A percentile compares a stretch with the other conserved stretches of the same genome.
These are phyloP conservation scores for Lasioglossum marginatum DNA, from an alignment of 2,888 invertebrate species.

Conservation along the genomic window DNA sequence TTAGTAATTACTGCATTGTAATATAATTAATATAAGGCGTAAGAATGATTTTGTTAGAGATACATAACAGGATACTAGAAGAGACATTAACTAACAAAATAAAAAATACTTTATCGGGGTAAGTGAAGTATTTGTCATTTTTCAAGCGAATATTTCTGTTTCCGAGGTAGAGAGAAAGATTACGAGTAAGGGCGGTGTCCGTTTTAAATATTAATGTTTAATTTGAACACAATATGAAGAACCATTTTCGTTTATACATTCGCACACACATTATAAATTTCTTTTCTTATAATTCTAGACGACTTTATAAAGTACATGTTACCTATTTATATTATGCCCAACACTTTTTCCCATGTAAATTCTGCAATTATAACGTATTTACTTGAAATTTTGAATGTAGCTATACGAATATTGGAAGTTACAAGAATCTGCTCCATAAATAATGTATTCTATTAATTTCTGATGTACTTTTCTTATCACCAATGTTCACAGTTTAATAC, in stretches of 20 bases:
- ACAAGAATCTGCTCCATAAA: not conserved
- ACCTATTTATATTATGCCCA: conserved; percentile 7
- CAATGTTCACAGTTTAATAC: conserved; percentile 1
- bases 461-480: not conserved
- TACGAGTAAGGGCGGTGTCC: conserved; percentile 76
- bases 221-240: not conserved
- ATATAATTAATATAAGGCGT: conserved; percentile 71
- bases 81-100: conserved; percentile 98
- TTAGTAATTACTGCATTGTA: conserved; percentile 80
- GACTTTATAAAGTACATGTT: conserved; percentile 10
- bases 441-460: not conserved
- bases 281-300: not conserved
- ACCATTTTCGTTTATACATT: conserved; percentile 1
- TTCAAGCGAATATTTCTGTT: conserved; percentile 36
- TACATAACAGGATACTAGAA: conserved; percentile 99
- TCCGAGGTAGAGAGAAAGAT: conserved; percentile 43
- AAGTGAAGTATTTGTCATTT: conserved; percentile 85
- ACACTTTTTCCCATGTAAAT: conserved; percentile 16
- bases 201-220: conserved; percentile 19
- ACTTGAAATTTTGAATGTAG: not conserved
- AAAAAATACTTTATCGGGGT: conserved; percentile 98
- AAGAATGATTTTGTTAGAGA: conserved; percentile 98
- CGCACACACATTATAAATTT: not conserved
- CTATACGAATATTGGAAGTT: not conserved
- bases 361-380: not conserved